Base-by-base conservation (phyloP, 2,888 invertebrate species). In the Stenurella melanura region DNA sequence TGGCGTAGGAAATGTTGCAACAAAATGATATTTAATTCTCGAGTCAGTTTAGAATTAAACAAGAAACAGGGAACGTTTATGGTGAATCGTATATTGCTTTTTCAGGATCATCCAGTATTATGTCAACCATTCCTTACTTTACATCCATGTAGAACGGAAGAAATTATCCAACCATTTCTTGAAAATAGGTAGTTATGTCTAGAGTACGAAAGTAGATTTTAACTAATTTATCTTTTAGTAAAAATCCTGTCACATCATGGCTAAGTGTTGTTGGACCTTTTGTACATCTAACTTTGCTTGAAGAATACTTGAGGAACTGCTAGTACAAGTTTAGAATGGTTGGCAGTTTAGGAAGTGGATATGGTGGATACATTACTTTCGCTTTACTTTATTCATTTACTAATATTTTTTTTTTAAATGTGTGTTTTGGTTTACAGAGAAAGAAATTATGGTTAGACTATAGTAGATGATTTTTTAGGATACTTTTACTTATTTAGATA, bases 71-170 rank as follows among this genome's bases (percentile, higher is more conserved):
- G n/a, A n/a, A n/a, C n/a, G n/a, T n/a, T n/a, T n/a, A n/a, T n/a
- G n/a, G n/a, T n/a, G n/a, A n/a, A n/a, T n/a, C 30, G 7, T 58
- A 26, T 38, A 19, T 18, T 63, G 19, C 56, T 56, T 73, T 83
- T 86, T 78, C 91, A 93, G 88, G 94, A 94, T 78, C 94, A 94
- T 85, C 94, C 94, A 0, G 88, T 94, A 63, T 87, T 94, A 54
- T 91, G 91, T 81, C 88, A 89, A 26, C 94, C 94, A 2, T 93
- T 92, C 85, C 91, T 93, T 82, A 91, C 93, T 6, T 87, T 94
- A 78, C 94, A 94, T 86, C 94, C 94, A 0, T 94, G 94, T 81
- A 92, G 92, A 81, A 94, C 94, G 0, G 89, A 90, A 0, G 90
- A 91, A 67, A 84, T 93, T 11, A 86, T 94, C 15, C 82, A 88